phyloP scores from a whole-genome alignment of 2,888 invertebrate genomes.

The Cistogaster globosa region DNA sequence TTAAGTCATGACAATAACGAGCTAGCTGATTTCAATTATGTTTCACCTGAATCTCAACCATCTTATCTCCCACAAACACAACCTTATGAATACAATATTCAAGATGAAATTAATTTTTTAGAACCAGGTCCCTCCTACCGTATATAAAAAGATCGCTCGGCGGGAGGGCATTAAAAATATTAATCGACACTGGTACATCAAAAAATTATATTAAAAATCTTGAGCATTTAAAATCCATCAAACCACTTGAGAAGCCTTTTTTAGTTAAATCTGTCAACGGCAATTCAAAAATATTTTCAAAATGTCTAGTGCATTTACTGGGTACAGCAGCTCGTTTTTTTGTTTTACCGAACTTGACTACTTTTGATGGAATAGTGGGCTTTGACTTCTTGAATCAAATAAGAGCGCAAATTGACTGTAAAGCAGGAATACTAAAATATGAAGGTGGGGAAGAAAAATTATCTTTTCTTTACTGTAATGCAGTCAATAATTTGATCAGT shows the following conservation, averaged over 20 bases:
- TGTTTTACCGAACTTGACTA: conserved; percentile 29
- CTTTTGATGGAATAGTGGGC: conserved; percentile 51
- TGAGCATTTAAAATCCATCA: conserved; percentile 22
- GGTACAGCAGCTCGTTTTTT: conserved; percentile 52
- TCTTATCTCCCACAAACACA: conserved; percentile 12
- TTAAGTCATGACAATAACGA: background rate
- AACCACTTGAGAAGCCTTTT: conserved; percentile 39
- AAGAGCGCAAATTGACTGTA: conserved; percentile 57
- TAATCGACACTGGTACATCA: conserved; percentile 31
- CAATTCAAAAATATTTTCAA: conserved; percentile 30
- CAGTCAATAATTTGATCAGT: conserved; percentile 25
- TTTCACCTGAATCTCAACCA: no score
- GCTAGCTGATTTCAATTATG: background rate
- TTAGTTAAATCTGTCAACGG: conserved; percentile 56
- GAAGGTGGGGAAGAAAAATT: conserved; percentile 37
- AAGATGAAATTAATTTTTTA: conserved; percentile 44
- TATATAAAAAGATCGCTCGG: conserved; percentile 36
- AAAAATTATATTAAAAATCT: conserved; percentile 53
- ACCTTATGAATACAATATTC: conserved; percentile 4
- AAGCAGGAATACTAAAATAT: conserved; percentile 36
- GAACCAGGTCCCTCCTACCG: conserved; percentile 49
- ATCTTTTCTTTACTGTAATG: conserved; percentile 12
- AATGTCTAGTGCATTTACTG: conserved; percentile 50
- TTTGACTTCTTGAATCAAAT: conserved; percentile 57
- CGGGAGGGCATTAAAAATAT: conserved; percentile 29